A percentile compares a stretch with the other conserved stretches of the same genome.
phyloP scores from a whole-genome alignment of 2,888 invertebrate species.

The Gymnocheta viridis region DNA sequence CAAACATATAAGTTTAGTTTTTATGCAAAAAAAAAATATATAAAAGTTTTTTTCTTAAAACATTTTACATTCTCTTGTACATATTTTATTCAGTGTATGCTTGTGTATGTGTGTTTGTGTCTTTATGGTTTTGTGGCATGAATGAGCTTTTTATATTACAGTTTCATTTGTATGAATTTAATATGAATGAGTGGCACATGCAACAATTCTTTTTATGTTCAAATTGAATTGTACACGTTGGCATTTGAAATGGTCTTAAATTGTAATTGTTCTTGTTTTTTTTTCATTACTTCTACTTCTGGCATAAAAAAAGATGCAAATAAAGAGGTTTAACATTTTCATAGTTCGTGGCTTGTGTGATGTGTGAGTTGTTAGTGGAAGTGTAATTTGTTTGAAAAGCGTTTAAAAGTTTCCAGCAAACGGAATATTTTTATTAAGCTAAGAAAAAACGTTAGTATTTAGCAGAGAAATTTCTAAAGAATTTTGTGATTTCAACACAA shows the following conservation, averaged over 20 bases:
- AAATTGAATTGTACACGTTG: conserved; percentile 64
- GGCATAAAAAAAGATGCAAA: conserved; percentile 28
- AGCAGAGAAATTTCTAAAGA: no score
- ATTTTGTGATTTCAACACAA: no score
- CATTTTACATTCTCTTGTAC: conserved; percentile 48
- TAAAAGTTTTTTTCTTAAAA: not conserved
- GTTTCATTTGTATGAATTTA: conserved; percentile 51
- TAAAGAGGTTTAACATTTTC: conserved; percentile 30
- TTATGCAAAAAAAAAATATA: conserved; percentile 48
- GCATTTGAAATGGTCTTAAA: conserved; percentile 65
- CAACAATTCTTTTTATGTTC: conserved; percentile 59
- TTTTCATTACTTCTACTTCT: not conserved
- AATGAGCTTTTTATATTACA: conserved; percentile 55
- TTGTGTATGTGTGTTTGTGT: conserved; percentile 4
- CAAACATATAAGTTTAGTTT: conserved; percentile 23
- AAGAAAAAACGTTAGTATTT: not conserved
- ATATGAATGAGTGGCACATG: conserved; percentile 70
- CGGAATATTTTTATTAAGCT: not conserved
- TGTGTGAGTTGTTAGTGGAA: conserved; percentile 14
- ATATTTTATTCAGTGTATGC: not conserved
- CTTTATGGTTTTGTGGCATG: conserved; percentile 56
- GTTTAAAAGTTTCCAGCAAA: not conserved
- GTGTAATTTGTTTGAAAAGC: conserved; percentile 9
- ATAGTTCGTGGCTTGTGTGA: not conserved
- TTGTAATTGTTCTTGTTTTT: conserved; percentile 59